These are phyloP conservation scores for Proctacanthus coquilletti DNA, from an alignment of 1,140 invertebrate genomes.

Conservation along the genomic window DNA sequence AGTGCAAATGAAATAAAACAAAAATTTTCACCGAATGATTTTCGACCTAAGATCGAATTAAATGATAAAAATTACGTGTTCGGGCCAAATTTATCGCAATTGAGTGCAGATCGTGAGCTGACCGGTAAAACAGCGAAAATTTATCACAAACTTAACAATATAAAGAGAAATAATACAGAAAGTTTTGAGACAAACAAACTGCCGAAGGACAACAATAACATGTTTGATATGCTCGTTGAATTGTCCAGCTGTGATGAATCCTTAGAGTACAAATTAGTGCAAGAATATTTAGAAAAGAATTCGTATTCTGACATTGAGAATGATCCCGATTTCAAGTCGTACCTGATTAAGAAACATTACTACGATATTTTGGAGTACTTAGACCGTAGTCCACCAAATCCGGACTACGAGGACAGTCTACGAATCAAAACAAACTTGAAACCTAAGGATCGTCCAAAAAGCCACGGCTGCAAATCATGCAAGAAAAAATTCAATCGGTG, in stretches of 20 bases:
- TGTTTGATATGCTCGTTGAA: slow-evolving; percentile 21
- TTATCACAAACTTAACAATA: too few species aligned
- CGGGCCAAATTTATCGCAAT: slow-evolving; percentile 19
- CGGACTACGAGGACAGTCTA: too few species aligned
- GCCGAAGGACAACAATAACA: too few species aligned
- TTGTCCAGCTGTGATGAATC: slow-evolving; percentile 21
- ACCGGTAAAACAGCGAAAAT: slow-evolving; percentile 21
- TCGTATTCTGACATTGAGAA: slow-evolving; percentile 23
- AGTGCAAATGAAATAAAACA: not conserved
- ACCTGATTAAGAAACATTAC: slow-evolving; percentile 22
- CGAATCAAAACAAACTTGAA: too few species aligned
- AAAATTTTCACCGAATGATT: slow-evolving; percentile 10
- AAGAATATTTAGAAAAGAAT: slow-evolving; percentile 22
- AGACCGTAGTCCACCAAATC: slow-evolving; percentile 12
- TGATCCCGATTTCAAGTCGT: slow-evolving; percentile 20
- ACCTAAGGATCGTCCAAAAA: too few species aligned
- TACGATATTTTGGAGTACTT: slow-evolving; percentile 19
- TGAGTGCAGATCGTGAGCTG: slow-evolving; percentile 14
- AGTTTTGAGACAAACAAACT: too few species aligned
- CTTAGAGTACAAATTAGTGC: slow-evolving; percentile 17
- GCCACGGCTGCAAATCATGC: too few species aligned
- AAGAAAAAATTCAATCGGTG: too few species aligned
- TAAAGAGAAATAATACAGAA: too few species aligned
- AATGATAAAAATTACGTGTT: slow-evolving; percentile 15
- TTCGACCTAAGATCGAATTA: slow-evolving; percentile 11